Base-by-base conservation (phyloP, 2,797 vertebrate species). In the Percopsis omiscomaycus region DNA sequence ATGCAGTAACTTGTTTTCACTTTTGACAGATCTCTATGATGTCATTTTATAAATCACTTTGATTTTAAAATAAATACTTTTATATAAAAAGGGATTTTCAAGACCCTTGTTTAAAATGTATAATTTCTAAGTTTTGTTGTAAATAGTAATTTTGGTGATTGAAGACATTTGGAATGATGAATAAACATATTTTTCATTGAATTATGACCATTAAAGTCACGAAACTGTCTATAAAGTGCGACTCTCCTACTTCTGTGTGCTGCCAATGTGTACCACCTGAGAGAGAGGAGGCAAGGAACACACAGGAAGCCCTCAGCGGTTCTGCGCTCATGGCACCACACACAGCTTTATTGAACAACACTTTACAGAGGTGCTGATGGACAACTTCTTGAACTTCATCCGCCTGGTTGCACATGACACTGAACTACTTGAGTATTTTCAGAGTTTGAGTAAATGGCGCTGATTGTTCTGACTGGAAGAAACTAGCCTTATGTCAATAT, bases 261-360 rank as follows among this genome's bases (percentile, higher is more conserved):
- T 27, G 56, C 49, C 58, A 14, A n/a, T 49, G 14, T 2, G 14
- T 48, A 48, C 12, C 42, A 44, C 32, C 9, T 46, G 56, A 58
- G 30, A 2, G 15, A 29, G 5, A 54, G 2, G 3, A 57, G 53
- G 15, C 11, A 10, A 52, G 30, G 13, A 50, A 64, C 54, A 69
- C 8, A 42, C 37, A 27, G 57, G 50, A 63, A 61, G 47, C 48
- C 12, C 9, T 57, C 53, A 44, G 56, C 53, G 14, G n/a, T 48
- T 29, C 71, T 73, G 74, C 61, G 68, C 66, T 82, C 53, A 51
- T 55, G 57, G 79, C 15, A 63, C 72, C 80, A 68, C 74, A 85
- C 68, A 83, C 73, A 84, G 79, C 68, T 88, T 86, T 89, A 87
- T 87, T 89, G 71, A 86, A 80, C 62, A 71, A 87, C 74, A 81